Evolutionary conservation across 2,113 vertebrate species (phyloP).

Genomic region (Lasiurus cinereus): DNA sequence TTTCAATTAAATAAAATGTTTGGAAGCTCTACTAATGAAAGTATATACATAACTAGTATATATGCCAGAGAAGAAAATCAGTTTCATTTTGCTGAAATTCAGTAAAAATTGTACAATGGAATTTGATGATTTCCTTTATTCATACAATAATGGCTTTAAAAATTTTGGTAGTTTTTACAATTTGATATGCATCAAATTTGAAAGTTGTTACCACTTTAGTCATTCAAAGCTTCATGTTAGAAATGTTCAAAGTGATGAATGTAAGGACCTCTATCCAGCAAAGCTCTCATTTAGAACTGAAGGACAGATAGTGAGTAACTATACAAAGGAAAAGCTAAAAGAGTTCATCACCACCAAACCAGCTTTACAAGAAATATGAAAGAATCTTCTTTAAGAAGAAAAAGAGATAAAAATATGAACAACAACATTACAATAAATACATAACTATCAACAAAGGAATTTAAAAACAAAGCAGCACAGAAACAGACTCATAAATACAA

Average conservation of each 20-base stretch:
- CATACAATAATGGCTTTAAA: background rate
- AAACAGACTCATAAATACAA: no score
- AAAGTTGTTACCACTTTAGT: background rate
- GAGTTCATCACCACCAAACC: no score
- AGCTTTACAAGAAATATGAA: no score
- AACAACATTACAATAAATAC: no score
- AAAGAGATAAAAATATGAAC: no score
- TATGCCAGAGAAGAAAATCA: background rate
- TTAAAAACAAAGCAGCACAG: no score
- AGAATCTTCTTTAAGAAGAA: no score
- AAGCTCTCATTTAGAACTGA: no score
- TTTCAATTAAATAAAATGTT: constrained; percentile 21
- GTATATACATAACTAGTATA: background rate
- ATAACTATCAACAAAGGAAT: no score
- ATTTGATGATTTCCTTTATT: background rate
- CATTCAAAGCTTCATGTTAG: background rate
- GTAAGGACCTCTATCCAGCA: no score
- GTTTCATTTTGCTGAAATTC: background rate
- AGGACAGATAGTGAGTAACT: no score
- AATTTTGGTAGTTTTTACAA: background rate
- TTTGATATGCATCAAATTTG: background rate
- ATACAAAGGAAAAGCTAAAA: no score
- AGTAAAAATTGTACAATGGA: background rate
- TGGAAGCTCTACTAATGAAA: background rate
- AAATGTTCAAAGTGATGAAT: background rate